These are phyloP conservation scores for Sarcophaga peregrina DNA, from an alignment of 1,140 invertebrate species.

Conservation along the genomic window DNA sequence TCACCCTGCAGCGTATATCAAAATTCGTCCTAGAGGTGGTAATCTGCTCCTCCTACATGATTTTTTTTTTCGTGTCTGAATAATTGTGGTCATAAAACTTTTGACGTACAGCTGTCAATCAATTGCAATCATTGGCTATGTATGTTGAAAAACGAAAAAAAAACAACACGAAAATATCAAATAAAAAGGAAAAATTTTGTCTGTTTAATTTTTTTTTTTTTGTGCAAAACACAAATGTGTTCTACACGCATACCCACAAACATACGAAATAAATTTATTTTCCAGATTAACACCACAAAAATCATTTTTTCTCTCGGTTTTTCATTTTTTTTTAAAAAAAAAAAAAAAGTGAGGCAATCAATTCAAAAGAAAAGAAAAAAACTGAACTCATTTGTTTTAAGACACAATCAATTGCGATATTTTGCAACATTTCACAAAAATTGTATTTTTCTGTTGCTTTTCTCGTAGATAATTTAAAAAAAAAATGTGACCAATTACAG, in stretches of 20 bases:
- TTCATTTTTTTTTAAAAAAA: too few species aligned
- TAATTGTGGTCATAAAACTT: constrained; percentile 14
- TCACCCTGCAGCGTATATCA: neutral
- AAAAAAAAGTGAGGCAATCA: too few species aligned
- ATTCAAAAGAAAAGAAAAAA: too few species aligned
- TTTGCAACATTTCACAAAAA: too few species aligned
- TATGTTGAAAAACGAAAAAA: neutral
- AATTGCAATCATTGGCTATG: constrained; percentile 5
- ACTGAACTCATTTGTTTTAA: too few species aligned
- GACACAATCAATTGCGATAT: too few species aligned
- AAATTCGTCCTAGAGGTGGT: neutral
- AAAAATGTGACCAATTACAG: too few species aligned
- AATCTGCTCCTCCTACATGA: neutral
- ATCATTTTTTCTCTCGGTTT: neutral
- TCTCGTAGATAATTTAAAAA: too few species aligned
- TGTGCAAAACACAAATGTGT: neutral
- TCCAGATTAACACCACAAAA: neutral
- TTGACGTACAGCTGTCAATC: constrained; percentile 15
- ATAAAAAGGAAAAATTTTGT: neutral
- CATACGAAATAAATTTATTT: neutral
- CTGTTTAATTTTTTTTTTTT: neutral
- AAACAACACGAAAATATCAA: neutral
- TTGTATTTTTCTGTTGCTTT: too few species aligned
- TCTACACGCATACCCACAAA: neutral
- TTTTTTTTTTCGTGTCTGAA: neutral